Evolutionary conservation across 2,113 vertebrate genomes (phyloP).

Genomic region (Ancistrus triradiatus): DNA sequence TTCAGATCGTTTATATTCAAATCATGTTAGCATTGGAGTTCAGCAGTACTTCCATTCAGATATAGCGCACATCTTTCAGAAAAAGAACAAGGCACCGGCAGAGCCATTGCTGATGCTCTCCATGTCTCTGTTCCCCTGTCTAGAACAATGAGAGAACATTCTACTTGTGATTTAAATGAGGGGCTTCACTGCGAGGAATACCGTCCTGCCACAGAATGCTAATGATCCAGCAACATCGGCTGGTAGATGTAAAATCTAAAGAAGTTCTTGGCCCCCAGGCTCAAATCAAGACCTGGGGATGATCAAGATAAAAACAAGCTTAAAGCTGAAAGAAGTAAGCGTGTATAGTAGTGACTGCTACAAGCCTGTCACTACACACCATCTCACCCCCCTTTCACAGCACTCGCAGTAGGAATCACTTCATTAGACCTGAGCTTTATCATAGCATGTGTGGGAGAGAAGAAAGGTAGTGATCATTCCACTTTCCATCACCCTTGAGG

Average conservation of each 20-base stretch:
- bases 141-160: not conserved
- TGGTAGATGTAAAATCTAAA: no score
- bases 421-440: slow-evolving; percentile 39
- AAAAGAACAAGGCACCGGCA: no score
- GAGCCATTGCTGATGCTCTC: no score
- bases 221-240: slow-evolving; percentile 8
- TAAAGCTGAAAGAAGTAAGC: not conserved
- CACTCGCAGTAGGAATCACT: slow-evolving; percentile 22
- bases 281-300: not conserved
- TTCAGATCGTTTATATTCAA: no score
- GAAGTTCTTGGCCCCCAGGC: not conserved
- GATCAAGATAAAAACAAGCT: no score
- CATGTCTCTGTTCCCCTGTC: not conserved
- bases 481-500: slow-evolving; percentile 6
- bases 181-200: not conserved
- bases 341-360: not conserved
- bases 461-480: not conserved
- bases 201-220: slow-evolving; percentile 5
- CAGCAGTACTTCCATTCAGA: no score
- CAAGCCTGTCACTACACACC: not conserved
- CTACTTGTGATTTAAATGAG: slow-evolving; percentile 11
- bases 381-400: slow-evolving; percentile 4
- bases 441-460: slow-evolving; percentile 3
- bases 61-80: no score
- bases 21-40: no score